Percentiles rank a stretch among this genome's conserved stretches.
These are phyloP conservation scores for Eurois occulta DNA, from an alignment of 2,888 invertebrate species.

Conservation along the genomic window DNA sequence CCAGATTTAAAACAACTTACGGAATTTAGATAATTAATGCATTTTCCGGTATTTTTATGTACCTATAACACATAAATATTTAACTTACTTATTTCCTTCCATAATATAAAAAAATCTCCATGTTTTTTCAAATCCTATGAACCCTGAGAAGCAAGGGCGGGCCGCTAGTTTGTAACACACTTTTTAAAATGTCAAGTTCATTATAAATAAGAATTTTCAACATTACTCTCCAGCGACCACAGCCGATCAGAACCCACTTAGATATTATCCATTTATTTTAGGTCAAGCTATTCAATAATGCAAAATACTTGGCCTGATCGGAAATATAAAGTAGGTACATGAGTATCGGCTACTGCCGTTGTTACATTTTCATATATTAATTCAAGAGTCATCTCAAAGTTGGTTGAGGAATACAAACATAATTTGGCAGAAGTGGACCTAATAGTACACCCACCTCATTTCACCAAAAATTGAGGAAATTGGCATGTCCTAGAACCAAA, in stretches of 20 bases:
- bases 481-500: too few relatives aligned
- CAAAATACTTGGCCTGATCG: background rate
- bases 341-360: background rate
- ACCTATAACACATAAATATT: too few relatives aligned
- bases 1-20: too few relatives aligned
- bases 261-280: background rate
- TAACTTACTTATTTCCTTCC: too few relatives aligned
- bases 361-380: background rate
- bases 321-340: conserved; percentile 23
- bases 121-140: too few relatives aligned
- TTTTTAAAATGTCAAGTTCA: background rate
- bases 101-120: too few relatives aligned
- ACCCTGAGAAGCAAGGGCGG: too few relatives aligned
- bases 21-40: too few relatives aligned
- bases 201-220: background rate
- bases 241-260: background rate
- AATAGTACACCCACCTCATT: background rate
- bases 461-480: too few relatives aligned
- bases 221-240: conserved; percentile 9
- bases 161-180: too few relatives aligned
- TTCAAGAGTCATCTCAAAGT: background rate
- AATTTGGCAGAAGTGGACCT: background rate
- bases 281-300: conserved; percentile 28
- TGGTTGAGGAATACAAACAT: background rate
- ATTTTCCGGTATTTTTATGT: too few relatives aligned